These are phyloP conservation scores for Melanophora roralis DNA, from an alignment of 2,888 invertebrate species.

Conservation along the genomic window DNA sequence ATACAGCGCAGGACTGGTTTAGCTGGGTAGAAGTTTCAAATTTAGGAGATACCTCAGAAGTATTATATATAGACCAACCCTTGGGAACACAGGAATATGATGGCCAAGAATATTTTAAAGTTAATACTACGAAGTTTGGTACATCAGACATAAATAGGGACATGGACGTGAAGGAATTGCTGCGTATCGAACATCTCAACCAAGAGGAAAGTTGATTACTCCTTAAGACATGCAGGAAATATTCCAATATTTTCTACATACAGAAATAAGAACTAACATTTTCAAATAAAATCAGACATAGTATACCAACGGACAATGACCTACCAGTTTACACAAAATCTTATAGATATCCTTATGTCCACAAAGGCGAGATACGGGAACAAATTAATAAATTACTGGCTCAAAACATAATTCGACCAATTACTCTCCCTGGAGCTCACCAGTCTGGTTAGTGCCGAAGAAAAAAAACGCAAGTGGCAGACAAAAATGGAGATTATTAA, in stretches of 20 bases:
- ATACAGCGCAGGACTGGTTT: conserved; percentile 10
- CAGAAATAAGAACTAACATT: not conserved
- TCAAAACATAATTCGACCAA: too few species aligned
- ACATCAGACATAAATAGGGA: not conserved
- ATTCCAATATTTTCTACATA: not conserved
- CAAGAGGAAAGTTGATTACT: not conserved
- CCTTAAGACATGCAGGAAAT: conserved; percentile 5
- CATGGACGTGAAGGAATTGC: too few species aligned
- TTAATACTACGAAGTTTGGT: too few species aligned
- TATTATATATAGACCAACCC: conserved; percentile 6
- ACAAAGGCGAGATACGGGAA: too few species aligned
- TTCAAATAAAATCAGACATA: not conserved
- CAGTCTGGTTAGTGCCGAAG: not conserved
- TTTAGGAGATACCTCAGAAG: not conserved
- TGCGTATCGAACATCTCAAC: not conserved
- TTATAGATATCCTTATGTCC: too few species aligned
- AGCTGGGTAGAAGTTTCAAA: conserved; percentile 11
- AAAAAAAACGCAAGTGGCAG: not conserved
- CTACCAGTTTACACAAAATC: too few species aligned
- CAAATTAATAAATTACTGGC: too few species aligned
- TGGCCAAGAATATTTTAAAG: too few species aligned
- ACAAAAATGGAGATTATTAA: not conserved
- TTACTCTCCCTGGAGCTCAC: too few species aligned
- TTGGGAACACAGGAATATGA: too few species aligned
- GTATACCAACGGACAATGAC: too few species aligned